These are phyloP conservation scores for Calidris pygmaea DNA, from an alignment of 2,113 vertebrate genomes.

Conservation along the genomic window DNA sequence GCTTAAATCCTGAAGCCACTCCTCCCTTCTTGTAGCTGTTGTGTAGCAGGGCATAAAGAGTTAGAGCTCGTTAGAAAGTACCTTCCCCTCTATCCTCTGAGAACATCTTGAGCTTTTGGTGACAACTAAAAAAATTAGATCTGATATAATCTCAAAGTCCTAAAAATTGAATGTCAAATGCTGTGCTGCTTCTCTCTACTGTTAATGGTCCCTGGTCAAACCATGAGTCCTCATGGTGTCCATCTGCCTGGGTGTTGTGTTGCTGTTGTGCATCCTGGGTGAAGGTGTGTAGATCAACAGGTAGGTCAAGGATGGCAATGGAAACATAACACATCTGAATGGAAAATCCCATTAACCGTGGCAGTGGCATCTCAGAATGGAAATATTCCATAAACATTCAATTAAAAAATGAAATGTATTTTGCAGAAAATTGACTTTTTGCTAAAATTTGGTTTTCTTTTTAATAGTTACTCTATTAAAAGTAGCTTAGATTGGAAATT, in stretches of 20 bases:
- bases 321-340: not conserved
- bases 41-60: not conserved
- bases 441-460: not conserved
- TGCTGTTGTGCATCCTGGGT: not conserved
- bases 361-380: not conserved
- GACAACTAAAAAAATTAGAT: not conserved
- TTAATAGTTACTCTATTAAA: not conserved
- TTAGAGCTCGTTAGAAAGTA: not conserved
- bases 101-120: not conserved
- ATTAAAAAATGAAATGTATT: not conserved
- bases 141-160: not conserved
- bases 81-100: not conserved
- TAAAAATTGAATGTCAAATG: not conserved
- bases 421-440: not conserved
- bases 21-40: conserved; percentile 92
- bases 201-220: not conserved
- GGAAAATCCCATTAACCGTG: not conserved
- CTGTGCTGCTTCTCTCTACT: not conserved
- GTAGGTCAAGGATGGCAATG: not conserved
- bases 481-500: not conserved
- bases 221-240: not conserved
- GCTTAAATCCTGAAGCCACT: conserved; percentile 86
- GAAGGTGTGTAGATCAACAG: not conserved
- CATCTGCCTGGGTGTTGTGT: not conserved
- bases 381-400: not conserved